Evolutionary conservation across 2,113 vertebrate genomes (phyloP), one percentile per base, ranked within the genome.

Genomic region (Isichthys henryi): DNA sequence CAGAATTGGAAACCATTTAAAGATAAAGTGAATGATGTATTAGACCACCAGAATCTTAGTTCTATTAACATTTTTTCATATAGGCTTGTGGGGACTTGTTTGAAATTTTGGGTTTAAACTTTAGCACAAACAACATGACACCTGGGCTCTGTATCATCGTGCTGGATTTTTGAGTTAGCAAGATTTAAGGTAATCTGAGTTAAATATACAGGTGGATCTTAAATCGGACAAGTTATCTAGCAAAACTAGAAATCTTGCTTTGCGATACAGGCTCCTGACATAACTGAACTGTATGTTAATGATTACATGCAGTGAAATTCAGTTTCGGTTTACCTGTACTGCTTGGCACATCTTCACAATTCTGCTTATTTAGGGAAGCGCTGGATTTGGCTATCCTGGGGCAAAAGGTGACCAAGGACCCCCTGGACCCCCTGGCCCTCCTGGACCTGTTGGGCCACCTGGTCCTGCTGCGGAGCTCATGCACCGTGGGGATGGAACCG

Each of bases 301-400:
- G 39, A 8, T 83, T 48, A n/a, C 43, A 39, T 39, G 1, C 35
- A 77, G 70, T 77, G 31, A 77, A 83, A 46, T 21, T 7, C 45
- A 31, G 17, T 45, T 48, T 23, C 80, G 23, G 6, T 23, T 83
- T 43, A 31, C 17, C 70, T 83, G 8, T n/a, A 11, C 7, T 43
- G 21, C 21, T 52, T 15, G 10, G n/a, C 21, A 27, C 17, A 27
- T 5, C 70, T 21, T 88, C 87, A 90, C 53, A 17, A 48, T 31
- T 21, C 17, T 92, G 83, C 89, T 8, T 92, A 52, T 88, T 52
- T 90, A 99, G 98, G 97, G 96, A 92, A 96, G 87, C 0, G 95
- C 96, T 83, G 97, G 97, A 0, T 97, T 97, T 93, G 96, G 96
- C 8, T 97, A 97, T 85, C 96, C 96, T 43, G 97, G 96, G 70